phyloP scores from a whole-genome alignment of 2,797 vertebrate genomes.

The Catharus ustulatus region DNA sequence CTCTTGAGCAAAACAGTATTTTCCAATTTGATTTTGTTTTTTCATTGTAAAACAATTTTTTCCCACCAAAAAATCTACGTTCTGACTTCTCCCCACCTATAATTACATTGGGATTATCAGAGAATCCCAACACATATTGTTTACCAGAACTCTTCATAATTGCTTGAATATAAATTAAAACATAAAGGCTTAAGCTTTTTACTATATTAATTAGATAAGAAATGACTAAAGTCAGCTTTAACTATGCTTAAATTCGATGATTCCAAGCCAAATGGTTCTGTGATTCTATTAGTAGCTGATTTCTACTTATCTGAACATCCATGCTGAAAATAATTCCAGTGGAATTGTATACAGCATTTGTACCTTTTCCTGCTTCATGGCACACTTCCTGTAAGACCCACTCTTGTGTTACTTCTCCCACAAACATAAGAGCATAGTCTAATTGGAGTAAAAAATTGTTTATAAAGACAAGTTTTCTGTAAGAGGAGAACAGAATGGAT shows the following conservation, averaged over 20 bases:
- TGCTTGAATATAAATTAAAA: neutral
- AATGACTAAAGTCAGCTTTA: neutral
- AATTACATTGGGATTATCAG: neutral
- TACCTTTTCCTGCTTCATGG: neutral
- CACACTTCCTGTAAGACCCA: neutral
- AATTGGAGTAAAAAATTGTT: neutral
- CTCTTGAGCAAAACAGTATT: neutral
- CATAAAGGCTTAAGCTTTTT: neutral
- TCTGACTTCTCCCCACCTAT: neutral
- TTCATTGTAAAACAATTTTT: neutral
- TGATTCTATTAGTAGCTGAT: neutral
- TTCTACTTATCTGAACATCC: neutral
- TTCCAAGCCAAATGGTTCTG: neutral
- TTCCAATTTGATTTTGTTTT: neutral
- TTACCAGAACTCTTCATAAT: neutral
- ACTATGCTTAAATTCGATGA: fast-evolving
- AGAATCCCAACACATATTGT: neutral
- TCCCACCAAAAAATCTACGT: neutral
- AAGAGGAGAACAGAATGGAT: neutral
- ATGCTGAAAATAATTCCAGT: neutral
- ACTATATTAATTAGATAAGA: neutral
- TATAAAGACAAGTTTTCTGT: neutral
- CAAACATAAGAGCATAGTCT: neutral
- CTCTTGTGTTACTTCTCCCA: neutral
- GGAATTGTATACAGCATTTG: neutral